Conservation (phyloP, 2,113 vertebrate genomes). For the Poeciliopsis occidentalis region DNA sequence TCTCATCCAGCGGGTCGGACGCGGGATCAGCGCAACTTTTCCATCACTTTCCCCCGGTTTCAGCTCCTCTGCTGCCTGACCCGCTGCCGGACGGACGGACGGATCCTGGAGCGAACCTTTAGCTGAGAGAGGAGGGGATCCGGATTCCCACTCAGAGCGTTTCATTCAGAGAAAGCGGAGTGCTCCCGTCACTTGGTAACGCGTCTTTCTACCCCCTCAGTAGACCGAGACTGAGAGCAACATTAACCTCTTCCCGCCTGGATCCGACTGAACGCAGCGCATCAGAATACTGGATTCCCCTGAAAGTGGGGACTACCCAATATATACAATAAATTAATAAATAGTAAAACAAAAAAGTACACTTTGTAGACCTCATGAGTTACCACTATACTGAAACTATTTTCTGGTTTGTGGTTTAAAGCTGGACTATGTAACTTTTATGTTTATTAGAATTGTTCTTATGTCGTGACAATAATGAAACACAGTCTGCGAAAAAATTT, state of each 20-base stretch:
- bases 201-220: conserved; percentile 60
- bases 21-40: conserved; percentile 71
- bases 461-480: too few species aligned
- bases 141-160: conserved; percentile 67
- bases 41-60: conserved; percentile 57
- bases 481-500: too few species aligned
- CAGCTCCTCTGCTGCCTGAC: conserved; percentile 17
- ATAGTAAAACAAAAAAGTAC: too few species aligned
- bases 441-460: too few species aligned
- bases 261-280: conserved; percentile 28
- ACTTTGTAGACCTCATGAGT: neutral
- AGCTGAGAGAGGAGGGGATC: conserved; percentile 45
- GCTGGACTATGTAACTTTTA: too few species aligned
- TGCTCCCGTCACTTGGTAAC: conserved; percentile 64
- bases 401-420: conserved; percentile 30
- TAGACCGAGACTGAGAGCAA: conserved; percentile 50
- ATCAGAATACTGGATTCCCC: neutral
- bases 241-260: conserved; percentile 78
- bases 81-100: conserved; percentile 17
- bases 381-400: neutral
- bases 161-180: conserved; percentile 78
- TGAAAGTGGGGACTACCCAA: neutral
- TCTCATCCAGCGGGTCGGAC: conserved; percentile 54
- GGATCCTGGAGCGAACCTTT: conserved; percentile 59
- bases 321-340: too few species aligned